Base-by-base conservation (phyloP, 2,888 invertebrate genomes). In the Drosophila diplacantha region DNA sequence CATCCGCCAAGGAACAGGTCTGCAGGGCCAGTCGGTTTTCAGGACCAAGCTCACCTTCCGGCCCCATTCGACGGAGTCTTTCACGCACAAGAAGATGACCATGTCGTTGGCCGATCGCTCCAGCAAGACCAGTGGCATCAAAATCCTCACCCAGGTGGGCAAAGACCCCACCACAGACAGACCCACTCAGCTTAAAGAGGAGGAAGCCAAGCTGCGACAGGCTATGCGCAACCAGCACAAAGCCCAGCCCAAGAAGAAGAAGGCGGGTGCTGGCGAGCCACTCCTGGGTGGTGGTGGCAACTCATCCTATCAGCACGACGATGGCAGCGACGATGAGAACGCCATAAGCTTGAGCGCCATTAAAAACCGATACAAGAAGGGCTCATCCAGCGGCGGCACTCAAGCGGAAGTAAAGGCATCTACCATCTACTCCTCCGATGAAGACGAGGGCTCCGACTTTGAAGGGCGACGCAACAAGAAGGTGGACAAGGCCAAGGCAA, bases 1-100 rank as follows among this genome's bases (percentile, higher is more conserved):
- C 89, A 96, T 99, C 66, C 93, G 99, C 0, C 98, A 99, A 91
- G 98, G 98, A 38, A 98, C 98, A 0, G 98, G 98, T 91, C 91
- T 99, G 2, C 98, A 98, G 85, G 99, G 98, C 0, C 99, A 99
- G 88, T 96, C 98, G 0, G 96, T 99, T 31, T 99, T 99, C 90
- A 92, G 96, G 38, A 98, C 97, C 0, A 99, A 99, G 88, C 90
- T 99, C 0, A 96, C 97, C 2, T 99, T 99, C 93, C 91, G 99
- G 41, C 99, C 99, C 0, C 98, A 98, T 87, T 99, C 99, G 0
- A 99, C 99, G 0, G 99, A 99, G 87, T 98, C 98, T 22, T 97
- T 98, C 89, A 99, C 99, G 0, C 99, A 99, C 88, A 92, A 98
- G 74, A 99, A 99, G 91, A 98, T 99, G 95, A 99, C 99, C 0